A percentile compares a stretch with the other conserved stretches of the same genome.
These are phyloP conservation scores for Brachionus plicatilis DNA, from an alignment of 1,140 invertebrate species.

Conservation along the genomic window DNA sequence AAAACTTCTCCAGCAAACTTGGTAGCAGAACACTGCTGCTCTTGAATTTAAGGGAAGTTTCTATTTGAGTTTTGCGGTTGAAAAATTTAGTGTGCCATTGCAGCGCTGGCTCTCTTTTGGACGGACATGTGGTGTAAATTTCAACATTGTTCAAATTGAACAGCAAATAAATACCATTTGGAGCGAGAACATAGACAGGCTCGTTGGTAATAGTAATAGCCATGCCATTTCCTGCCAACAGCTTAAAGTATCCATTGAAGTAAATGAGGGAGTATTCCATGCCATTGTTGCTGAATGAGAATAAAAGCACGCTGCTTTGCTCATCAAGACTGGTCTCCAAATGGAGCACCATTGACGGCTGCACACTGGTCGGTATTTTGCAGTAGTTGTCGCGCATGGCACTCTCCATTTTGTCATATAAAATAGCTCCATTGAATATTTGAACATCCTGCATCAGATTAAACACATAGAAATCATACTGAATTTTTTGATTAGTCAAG, in stretches of 20 bases:
- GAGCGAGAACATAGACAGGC: neutral
- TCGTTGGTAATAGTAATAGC: neutral
- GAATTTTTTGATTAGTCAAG: neutral
- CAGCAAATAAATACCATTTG: neutral
- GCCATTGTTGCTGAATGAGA: neutral
- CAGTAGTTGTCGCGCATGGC: neutral
- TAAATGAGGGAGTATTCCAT: neutral
- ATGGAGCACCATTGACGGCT: neutral
- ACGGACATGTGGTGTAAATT: neutral
- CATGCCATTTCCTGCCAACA: neutral
- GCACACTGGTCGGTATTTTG: neutral
- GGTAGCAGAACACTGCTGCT: neutral
- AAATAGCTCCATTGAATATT: neutral
- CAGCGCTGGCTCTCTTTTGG: neutral
- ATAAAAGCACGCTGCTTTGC: neutral
- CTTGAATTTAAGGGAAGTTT: neutral
- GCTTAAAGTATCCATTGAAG: conserved; percentile 15
- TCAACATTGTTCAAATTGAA: neutral
- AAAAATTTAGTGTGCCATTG: neutral
- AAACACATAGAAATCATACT: neutral
- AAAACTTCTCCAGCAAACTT: neutral
- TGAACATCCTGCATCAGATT: neutral
- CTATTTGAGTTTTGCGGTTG: neutral
- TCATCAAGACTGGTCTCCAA: neutral
- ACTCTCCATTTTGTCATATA: neutral